Conservation (phyloP, 2,888 invertebrate species). For the Sympetrum striolatum region DNA sequence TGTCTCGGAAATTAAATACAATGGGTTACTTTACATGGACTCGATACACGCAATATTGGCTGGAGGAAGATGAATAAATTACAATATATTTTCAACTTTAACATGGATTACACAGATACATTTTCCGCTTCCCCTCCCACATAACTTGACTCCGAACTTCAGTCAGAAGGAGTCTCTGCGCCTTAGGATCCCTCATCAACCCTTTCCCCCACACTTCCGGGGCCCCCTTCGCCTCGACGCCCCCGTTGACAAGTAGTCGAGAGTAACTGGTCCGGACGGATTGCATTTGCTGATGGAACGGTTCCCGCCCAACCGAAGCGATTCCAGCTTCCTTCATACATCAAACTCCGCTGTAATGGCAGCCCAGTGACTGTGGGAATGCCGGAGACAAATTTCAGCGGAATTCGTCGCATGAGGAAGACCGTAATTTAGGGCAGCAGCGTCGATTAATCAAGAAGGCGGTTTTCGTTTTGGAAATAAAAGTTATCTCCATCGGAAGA, state of each 20-base stretch:
- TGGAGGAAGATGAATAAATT: too few relatives aligned
- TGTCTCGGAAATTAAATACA: too few relatives aligned
- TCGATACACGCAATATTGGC: too few relatives aligned
- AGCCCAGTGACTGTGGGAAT: neutral
- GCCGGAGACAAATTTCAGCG: neutral
- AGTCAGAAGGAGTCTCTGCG: neutral
- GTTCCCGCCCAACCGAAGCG: neutral
- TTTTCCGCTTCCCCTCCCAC: neutral
- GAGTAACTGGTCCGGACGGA: neutral
- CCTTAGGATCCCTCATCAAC: neutral
- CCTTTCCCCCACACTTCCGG: neutral
- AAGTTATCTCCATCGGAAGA: neutral
- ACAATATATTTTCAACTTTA: too few relatives aligned
- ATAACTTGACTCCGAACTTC: neutral
- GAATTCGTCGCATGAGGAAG: neutral
- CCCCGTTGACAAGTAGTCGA: neutral
- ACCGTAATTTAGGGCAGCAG: neutral
- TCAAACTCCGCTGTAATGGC: neutral
- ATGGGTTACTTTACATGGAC: too few relatives aligned
- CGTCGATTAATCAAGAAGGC: too few relatives aligned
- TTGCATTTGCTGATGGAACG: neutral
- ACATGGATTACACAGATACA: too few relatives aligned
- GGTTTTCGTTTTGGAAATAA: neutral
- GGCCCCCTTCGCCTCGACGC: neutral
- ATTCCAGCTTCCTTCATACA: neutral